Conservation (phyloP, 2,888 invertebrate genomes). For the Plagiodera versicolora region DNA sequence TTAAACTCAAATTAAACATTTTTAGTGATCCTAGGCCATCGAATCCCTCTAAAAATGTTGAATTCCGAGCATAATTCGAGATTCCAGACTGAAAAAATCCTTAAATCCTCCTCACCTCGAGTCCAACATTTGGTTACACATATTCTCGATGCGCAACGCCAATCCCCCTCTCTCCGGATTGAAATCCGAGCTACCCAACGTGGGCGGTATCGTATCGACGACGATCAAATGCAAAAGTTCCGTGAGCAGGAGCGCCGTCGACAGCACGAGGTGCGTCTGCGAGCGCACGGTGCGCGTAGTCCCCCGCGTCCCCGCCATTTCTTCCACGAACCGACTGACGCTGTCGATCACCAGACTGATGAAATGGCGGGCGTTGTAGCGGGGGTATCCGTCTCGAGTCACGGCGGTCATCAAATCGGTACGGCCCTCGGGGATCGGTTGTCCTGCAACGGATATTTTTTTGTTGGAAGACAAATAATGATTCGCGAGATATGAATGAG, state of each 20-base stretch:
- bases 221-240: constrained; percentile 57
- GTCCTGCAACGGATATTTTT: constrained; percentile 1
- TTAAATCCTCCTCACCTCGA: constrained; percentile 31
- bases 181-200: constrained; percentile 48
- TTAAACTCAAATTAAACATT: no score
- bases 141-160: constrained; percentile 48
- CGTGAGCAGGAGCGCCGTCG: constrained; percentile 56
- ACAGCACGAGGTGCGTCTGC: constrained; percentile 50
- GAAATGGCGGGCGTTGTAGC: constrained; percentile 51
- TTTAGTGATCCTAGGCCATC: no score
- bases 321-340: constrained; percentile 56
- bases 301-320: constrained; percentile 35
- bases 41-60: no score
- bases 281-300: constrained; percentile 25
- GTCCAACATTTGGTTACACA: constrained; percentile 50
- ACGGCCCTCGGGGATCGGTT: constrained; percentile 27
- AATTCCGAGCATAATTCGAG: no score
- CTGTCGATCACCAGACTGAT: constrained; percentile 56
- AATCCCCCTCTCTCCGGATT: constrained; percentile 49
- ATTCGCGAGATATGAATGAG: no score
- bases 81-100: not conserved
- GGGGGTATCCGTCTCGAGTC: constrained; percentile 46
- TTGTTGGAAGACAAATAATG: no score
- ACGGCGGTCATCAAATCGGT: constrained; percentile 39
- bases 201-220: constrained; percentile 54